Evolutionary conservation across 2,113 vertebrate genomes (phyloP), one percentile per base, ranked within the genome.

Genomic region (Ctenodactylus gundi): DNA sequence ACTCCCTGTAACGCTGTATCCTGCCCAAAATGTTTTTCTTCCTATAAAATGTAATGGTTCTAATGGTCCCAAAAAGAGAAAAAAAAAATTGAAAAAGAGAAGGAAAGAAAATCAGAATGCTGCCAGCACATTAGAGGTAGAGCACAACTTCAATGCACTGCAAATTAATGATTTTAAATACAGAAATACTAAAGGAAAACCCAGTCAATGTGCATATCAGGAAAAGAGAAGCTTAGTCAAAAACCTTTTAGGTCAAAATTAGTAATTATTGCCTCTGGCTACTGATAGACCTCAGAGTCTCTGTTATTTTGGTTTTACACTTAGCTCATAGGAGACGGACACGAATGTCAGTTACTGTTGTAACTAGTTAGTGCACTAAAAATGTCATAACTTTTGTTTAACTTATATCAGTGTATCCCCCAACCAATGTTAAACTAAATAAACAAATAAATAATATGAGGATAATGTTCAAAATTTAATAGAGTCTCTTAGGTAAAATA

Each of bases 221-320:
- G 23, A 75, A 92, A 68, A 58, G 21, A 53, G 18, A 75, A 39
- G 3, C 4, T 27, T 17, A 78, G 4, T 70, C n/a, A 77, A 1
- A 70, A 12, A 83, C 29, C 1, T 49, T 57, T 39, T 14, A 68
- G 20, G 13, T 72, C 29, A 85, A 10, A 9, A 49, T 44, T 46
- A 49, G 4, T 21, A 57, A 1, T 2, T 8, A 2, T 78, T 72
- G 4, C 18, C 25, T 10, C 44, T 51, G 4, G 21, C 0, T 1
- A 57, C 4, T 1, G 2, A 12, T 15, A 78, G 46, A 1, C 0
- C 9, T 7, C 29, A 49, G 23, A 80, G 34, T 53, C 41, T 17
- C 8, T 41, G 27, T 64, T 51, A 60, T 68, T 94, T 91, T 76
- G 25, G 55, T 84, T 68, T 89, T n/a, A 25, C 27, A 17, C 3